These are phyloP conservation scores for Planiliza haematocheilus DNA, from an alignment of 2,113 vertebrate genomes.

Conservation along the genomic window DNA sequence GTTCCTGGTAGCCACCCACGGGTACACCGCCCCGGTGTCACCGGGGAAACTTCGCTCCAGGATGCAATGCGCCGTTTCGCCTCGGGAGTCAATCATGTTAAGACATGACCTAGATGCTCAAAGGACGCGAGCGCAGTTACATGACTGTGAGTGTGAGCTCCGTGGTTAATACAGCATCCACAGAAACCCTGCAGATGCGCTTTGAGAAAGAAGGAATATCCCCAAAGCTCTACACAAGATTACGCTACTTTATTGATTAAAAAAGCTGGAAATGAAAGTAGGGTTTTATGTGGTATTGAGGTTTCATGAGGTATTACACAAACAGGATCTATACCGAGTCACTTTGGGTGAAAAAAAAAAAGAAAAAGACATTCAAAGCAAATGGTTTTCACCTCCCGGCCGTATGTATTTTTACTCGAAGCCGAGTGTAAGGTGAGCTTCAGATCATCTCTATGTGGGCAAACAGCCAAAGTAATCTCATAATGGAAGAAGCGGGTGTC, in stretches of 20 bases:
- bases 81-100: constrained; percentile 26
- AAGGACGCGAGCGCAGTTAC: not conserved
- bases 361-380: not conserved
- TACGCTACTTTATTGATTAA: constrained; percentile 33
- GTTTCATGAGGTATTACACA: not conserved
- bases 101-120: constrained; percentile 36
- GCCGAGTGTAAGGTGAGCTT: not conserved
- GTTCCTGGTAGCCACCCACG: constrained; percentile 24
- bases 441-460: constrained; percentile 7
- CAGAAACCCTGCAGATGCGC: constrained; percentile 10
- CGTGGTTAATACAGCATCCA: constrained; percentile 14
- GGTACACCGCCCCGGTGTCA: constrained; percentile 7
- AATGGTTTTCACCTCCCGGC: not conserved
- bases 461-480: constrained; percentile 27
- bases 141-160: constrained; percentile 14
- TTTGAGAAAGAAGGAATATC: constrained; percentile 11
- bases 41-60: constrained; percentile 22
- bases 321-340: constrained; percentile 8
- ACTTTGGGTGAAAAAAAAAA: not conserved
- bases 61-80: constrained; percentile 23
- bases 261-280: constrained; percentile 43
- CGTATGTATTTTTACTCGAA: not conserved
- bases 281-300: constrained; percentile 22
- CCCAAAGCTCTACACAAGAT: constrained; percentile 14
- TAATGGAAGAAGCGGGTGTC: constrained; percentile 17